Evolutionary conservation across 2,797 vertebrate genomes (phyloP), one percentile per base, ranked within the genome.

Genomic region (Pygocentrus nattereri): DNA sequence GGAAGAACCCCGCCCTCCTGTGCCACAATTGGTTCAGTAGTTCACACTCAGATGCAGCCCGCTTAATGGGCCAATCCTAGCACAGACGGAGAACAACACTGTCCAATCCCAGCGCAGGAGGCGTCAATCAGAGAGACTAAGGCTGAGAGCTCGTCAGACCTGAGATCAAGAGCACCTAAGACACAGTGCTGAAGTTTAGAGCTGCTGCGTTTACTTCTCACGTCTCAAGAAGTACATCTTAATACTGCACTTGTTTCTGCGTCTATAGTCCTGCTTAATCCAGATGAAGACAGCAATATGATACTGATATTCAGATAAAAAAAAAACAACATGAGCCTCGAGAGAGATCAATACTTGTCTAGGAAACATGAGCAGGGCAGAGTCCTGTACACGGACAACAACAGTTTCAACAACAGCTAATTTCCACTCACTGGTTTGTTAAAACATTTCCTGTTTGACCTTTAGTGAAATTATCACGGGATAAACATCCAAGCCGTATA

Each of bases 111-210:
- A n/a, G 21, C 13, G 10, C 4, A 41, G 2, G 38, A 85, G 82
- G 38, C 16, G 34, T 83, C 82, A 54, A 64, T 84, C 64, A 87
- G 79, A 83, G 41, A 44, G 80, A 68, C 82, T 79, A 81, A 62
- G 31, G 30, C 69, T 41, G 50, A 27, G 44, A 74, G 54, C 15
- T 50, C 44, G 44, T 10, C 19, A 77, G 69, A 76, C 85, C 79
- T 76, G 78, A 84, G 80, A 76, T 79, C 68, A n/a, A 8, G 27
- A 5, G 61, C 23, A 6, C 30, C 61, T 64, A 31, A 38, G 62
- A 65, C 62, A 38, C 13, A 25, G 62, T 13, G 2, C 21, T 8
- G 6, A 10, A 2, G 10, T 58, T 12, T 19, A 15, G 25, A 31
- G 27, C 59, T 18, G 27, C 27, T 16, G 27, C 5, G 1, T 38